Base-by-base conservation (phyloP, 1,140 invertebrate species). In the Saxidomus purpurata region DNA sequence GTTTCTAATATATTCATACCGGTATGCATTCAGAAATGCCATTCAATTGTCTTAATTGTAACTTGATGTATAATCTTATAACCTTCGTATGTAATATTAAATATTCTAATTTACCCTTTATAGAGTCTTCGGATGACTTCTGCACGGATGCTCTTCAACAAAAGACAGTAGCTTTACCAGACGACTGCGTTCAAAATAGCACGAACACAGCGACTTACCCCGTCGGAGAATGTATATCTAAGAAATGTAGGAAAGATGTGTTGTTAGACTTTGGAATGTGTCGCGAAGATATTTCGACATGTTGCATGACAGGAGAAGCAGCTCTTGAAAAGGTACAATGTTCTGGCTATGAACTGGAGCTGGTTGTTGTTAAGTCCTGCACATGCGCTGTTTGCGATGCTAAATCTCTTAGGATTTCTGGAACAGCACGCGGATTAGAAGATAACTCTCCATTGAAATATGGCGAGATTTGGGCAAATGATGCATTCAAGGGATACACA, bases 161-260 rank as follows among this genome's bases (percentile, higher is more conserved):
- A 52, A 43, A 79, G 31, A 43, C 25, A 3, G 11, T 79, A 1
- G 43, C 25, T 49, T 34, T 79, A 2, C 76, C 76, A 2, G 40
- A 34, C 25, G 76, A 52, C 25, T 79, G 76, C 52, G 38, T 79
- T 9, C 40, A 79, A 79, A 1, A 2, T 22, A 40, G 31, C 2
- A 71, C 67, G 43, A 76, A 76, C 25, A 47, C 71, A 13, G 15
- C 76, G 19, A 79, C 76, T 3, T 79, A 52, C 43, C 19, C 49
- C 0, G 76, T 79, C 28, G 76, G 76, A 3, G 76, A 79, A 34
- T 79, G 76, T n/a, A 79, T 79, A 25, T 31, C 76, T 4, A 47
- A 79, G 25, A 52, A 19, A 9, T 79, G 76, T 28, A 36, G 76
- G 52, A 11, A 47, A 79, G 52, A 25, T 52, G 22, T 1, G 4